These are phyloP conservation scores for Micrasema longulum DNA, from an alignment of 1,140 invertebrate genomes.

Conservation along the genomic window DNA sequence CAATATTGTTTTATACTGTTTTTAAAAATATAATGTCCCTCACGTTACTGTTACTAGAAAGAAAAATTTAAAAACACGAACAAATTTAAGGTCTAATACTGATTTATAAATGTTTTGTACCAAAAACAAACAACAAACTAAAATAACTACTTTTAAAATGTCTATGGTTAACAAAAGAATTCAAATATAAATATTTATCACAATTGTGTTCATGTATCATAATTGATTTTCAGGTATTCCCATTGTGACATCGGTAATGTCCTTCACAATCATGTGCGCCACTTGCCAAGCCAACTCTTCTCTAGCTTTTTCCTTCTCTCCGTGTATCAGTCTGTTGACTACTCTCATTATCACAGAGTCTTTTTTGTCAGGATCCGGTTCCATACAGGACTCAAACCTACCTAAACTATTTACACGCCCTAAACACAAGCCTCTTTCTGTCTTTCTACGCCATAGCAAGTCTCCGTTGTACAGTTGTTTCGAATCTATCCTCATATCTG, in stretches of 20 bases:
- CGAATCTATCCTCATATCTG: constrained; percentile 82
- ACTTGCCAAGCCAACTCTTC: constrained; percentile 95
- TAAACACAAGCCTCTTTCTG: constrained; percentile 80
- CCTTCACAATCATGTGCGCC: constrained; percentile 94
- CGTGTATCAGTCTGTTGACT: constrained; percentile 82
- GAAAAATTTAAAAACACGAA: neutral
- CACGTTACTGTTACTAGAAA: too few species aligned
- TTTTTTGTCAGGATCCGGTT: constrained; percentile 83
- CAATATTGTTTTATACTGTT: too few species aligned
- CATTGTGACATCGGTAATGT: constrained; percentile 88
- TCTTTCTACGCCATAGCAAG: constrained; percentile 83
- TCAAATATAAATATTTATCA: constrained; percentile 50
- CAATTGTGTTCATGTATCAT: constrained; percentile 58
- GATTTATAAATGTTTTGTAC: constrained; percentile 48
- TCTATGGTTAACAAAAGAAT: constrained; percentile 51
- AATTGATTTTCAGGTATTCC: constrained; percentile 66
- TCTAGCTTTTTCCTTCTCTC: constrained; percentile 87
- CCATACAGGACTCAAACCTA: constrained; percentile 89
- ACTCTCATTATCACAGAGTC: constrained; percentile 72
- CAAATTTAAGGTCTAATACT: constrained; percentile 24
- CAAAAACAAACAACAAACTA: constrained; percentile 45
- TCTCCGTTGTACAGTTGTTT: constrained; percentile 86
- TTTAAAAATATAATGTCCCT: too few species aligned
- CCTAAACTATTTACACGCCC: constrained; percentile 88
- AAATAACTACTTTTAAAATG: constrained; percentile 41